Conservation (phyloP, 2,113 vertebrate genomes). For the Acanthochromis polyacanthus region DNA sequence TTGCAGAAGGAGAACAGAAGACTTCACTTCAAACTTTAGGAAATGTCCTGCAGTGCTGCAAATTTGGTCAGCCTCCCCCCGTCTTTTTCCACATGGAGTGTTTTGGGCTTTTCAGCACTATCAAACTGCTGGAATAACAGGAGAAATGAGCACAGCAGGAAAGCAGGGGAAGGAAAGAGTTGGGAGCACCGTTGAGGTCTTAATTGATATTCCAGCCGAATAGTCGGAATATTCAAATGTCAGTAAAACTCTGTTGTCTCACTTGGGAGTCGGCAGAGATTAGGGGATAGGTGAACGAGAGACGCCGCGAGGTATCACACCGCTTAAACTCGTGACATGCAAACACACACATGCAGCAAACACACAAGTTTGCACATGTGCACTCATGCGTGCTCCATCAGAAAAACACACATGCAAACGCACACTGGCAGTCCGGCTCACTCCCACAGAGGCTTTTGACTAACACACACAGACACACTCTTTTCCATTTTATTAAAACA, state of each 20-base stretch:
- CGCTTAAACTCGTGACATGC: conserved; percentile 28
- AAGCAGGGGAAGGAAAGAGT: conserved; percentile 5
- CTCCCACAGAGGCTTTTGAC: not conserved
- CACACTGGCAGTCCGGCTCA: not conserved
- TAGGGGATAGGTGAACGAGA: conserved; percentile 61
- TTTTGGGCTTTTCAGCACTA: not conserved
- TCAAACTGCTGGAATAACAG: conserved; percentile 16
- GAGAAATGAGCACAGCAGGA: conserved; percentile 27
- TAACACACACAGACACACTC: not conserved
- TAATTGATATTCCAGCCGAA: conserved; percentile 73
- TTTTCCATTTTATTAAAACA: not conserved
- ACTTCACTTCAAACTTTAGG: conserved; percentile 1
- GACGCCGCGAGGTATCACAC: conserved; percentile 43
- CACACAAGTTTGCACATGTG: conserved; percentile 41
- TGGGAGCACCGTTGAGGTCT: conserved; percentile 7
- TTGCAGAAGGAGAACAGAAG: not conserved
- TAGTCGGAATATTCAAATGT: conserved; percentile 68
- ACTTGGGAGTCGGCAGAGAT: conserved; percentile 67
- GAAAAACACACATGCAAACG: not conserved
- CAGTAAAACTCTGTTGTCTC: conserved; percentile 68
- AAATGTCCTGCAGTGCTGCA: conserved; percentile 14
- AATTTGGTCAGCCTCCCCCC: conserved; percentile 1
- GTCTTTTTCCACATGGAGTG: not conserved
- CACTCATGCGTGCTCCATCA: conserved; percentile 17
- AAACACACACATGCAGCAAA: conserved; percentile 36